A percentile compares a stretch with the other conserved stretches of the same genome.
These are phyloP conservation scores for Molanna angustata DNA, from an alignment of 2,888 invertebrate genomes.

Conservation along the genomic window DNA sequence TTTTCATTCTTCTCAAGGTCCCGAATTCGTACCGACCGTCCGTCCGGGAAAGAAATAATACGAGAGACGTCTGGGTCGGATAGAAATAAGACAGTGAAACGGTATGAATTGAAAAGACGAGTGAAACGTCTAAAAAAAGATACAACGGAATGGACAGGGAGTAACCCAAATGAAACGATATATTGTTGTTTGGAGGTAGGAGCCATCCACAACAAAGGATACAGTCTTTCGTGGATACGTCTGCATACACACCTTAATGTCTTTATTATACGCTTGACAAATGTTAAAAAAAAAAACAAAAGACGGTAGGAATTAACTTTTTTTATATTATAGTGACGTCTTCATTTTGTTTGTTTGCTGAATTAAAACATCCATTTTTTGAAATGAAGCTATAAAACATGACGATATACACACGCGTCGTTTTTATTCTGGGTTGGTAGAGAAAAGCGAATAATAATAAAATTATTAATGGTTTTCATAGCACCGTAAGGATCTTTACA, in stretches of 20 bases:
- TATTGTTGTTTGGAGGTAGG: constrained; percentile 20
- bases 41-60: constrained; percentile 10
- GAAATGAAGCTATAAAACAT: no score
- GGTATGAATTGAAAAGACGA: no score
- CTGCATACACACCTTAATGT: constrained; percentile 25
- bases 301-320: no score
- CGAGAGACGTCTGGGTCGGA: constrained; percentile 15
- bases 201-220: constrained; percentile 11
- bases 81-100: constrained; percentile 20
- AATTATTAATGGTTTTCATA: no score
- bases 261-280: constrained; percentile 26
- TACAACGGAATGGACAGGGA: constrained; percentile 5
- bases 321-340: no score
- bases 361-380: no score
- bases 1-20: neutral
- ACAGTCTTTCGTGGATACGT: constrained; percentile 12
- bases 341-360: no score
- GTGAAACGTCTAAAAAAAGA: constrained; percentile 15
- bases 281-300: no score
- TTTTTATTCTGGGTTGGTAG: no score
- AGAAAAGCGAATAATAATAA: no score
- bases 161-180: constrained; percentile 17
- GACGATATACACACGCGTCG: no score
- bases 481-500: no score
- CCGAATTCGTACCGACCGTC: constrained; percentile 9